Evolutionary conservation across 2,113 vertebrate species (phyloP).

Genomic region (Lycaon pictus): DNA sequence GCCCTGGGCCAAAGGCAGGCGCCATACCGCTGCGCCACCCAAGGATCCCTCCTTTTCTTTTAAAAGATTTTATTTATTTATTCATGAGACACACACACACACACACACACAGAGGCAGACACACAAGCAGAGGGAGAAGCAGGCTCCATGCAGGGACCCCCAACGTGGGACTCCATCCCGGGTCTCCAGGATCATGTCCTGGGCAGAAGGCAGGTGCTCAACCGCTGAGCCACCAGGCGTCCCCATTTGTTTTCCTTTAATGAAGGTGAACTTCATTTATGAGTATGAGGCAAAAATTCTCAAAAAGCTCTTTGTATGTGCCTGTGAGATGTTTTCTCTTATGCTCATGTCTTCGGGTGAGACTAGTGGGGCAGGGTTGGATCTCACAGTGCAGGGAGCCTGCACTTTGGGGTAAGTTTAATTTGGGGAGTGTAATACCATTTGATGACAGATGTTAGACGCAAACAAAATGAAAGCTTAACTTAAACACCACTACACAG

Average conservation of each 20-base stretch:
- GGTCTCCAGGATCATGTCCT: too few relatives aligned
- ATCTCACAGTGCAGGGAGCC: not conserved
- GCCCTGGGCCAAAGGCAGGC: too few relatives aligned
- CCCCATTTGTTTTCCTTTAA: not conserved
- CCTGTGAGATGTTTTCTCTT: not conserved
- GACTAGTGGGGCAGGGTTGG: not conserved
- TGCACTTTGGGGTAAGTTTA: not conserved
- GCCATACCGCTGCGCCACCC: too few relatives aligned
- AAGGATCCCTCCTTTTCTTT: too few relatives aligned
- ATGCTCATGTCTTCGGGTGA: not conserved
- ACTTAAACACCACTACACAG: not conserved
- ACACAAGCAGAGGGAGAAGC: too few relatives aligned
- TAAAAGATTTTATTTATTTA: too few relatives aligned
- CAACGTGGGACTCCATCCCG: too few relatives aligned
- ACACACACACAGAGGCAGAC: too few relatives aligned
- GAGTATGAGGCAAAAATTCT: not conserved
- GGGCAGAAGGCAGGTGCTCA: too few relatives aligned
- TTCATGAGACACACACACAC: too few relatives aligned
- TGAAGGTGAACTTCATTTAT: not conserved
- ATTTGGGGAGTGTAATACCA: not conserved
- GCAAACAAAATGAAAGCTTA: not conserved
- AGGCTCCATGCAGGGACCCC: too few relatives aligned
- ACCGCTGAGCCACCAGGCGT: too few relatives aligned
- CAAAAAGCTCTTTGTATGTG: not conserved
- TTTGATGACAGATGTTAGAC: not conserved